These are phyloP conservation scores for Hydrolagus affinis DNA, from an alignment of 2,113 vertebrate species.

Conservation along the genomic window DNA sequence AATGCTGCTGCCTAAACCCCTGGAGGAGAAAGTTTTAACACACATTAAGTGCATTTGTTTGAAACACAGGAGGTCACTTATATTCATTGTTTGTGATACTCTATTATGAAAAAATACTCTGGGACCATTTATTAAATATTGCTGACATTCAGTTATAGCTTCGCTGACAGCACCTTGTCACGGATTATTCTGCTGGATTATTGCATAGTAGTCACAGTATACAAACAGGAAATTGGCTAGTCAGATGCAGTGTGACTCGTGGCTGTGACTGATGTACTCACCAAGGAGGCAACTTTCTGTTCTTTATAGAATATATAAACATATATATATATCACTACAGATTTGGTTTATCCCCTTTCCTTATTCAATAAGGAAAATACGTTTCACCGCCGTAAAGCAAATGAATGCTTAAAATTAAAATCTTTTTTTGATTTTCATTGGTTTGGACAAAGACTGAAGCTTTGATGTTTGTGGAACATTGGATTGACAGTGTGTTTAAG, in stretches of 20 bases:
- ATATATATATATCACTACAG: not conserved
- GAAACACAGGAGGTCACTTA: not conserved
- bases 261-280: not conserved
- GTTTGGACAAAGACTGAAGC: not conserved
- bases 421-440: not conserved
- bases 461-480: not conserved
- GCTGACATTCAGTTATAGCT: not conserved
- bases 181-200: not conserved
- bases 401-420: not conserved
- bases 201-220: not conserved
- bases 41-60: not conserved
- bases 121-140: not conserved
- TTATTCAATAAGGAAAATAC: not conserved
- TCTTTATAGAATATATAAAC: not conserved
- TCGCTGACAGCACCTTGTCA: not conserved
- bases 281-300: not conserved
- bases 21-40: not conserved
- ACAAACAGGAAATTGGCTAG: not conserved
- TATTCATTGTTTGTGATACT: not conserved
- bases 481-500: not conserved
- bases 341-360: not conserved
- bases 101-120: not conserved
- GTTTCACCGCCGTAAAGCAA: not conserved
- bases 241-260: not conserved
- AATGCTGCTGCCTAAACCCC: not conserved